Evolutionary conservation across 2,888 invertebrate genomes (phyloP), one percentile per base, ranked within the genome.

Genomic region (Ormyrus labotus): DNA sequence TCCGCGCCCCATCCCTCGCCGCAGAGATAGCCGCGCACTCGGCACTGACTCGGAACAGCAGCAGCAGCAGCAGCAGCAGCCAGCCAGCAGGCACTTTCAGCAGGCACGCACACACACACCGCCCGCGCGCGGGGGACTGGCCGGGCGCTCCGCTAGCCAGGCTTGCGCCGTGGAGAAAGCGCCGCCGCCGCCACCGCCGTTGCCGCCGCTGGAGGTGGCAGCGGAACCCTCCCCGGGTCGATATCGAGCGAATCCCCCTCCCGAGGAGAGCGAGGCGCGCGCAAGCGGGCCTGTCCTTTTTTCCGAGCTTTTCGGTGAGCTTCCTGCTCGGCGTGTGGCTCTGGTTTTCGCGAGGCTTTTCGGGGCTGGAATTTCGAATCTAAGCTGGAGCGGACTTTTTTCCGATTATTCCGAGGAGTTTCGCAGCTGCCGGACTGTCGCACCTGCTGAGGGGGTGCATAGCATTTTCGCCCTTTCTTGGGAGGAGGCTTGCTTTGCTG

Each of bases 61-160:
- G 34, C 34, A 47, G 47, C 11, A 53, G 53, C 47, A 55, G 45
- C 57, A 47, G 55, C 57, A 47, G n/a, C 13, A 8, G 64, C 48
- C 47, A 9, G n/a, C 10, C 47, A 63, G 53, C 34, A 34, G 34
- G 34, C 34, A 34, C 34, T 34, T 4, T 34, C 34, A 45, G 53
- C n/a, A 50, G 34, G 34, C 6, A 74, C 80, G 87, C 79, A 75
- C 83, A 86, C 86, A 87, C 88, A 87, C 89, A 88, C 87, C 88
- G 88, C 88, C 89, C 89, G 89, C 89, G 87, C 88, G 88, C 88
- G 88, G 88, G 88, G 88, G 86, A 88, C 89, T 90, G 89, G 87
- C 90, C 89, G 88, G 89, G 81, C 88, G 87, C 86, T 85, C 84
- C 90, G 89, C 88, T 53, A 34, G 34, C 34, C 60, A 51, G 60